These are phyloP conservation scores for Pseudonaja textilis DNA, from an alignment of 2,113 vertebrate genomes.

Conservation along the genomic window DNA sequence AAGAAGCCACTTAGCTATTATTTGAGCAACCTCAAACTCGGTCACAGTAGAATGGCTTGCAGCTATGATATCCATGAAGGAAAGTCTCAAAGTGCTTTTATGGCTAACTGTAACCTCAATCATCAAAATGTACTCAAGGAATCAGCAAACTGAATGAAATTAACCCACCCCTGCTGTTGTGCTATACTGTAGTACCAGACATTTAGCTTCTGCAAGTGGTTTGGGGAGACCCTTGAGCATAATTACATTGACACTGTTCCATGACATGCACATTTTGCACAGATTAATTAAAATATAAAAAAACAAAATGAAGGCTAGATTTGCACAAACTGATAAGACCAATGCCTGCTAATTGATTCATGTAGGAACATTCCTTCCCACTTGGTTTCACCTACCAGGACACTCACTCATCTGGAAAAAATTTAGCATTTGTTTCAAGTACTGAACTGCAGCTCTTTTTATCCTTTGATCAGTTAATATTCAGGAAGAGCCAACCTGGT, in stretches of 20 bases:
- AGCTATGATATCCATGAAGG: neutral
- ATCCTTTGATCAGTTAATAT: neutral
- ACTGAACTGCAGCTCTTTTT: neutral
- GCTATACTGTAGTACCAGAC: neutral
- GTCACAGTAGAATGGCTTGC: neutral
- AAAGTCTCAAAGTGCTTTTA: neutral
- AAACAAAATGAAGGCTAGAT: neutral
- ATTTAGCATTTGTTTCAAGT: neutral
- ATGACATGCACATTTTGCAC: neutral
- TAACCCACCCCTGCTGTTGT: neutral
- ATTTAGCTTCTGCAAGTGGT: neutral
- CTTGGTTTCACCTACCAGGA: neutral
- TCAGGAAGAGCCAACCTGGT: neutral
- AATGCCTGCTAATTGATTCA: neutral
- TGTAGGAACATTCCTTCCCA: neutral
- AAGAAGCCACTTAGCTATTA: neutral
- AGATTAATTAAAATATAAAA: neutral
- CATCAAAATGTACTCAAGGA: neutral
- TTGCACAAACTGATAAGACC: neutral
- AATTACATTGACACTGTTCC: neutral
- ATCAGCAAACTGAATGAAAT: neutral
- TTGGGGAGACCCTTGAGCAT: neutral
- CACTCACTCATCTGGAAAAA: neutral
- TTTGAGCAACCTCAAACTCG: neutral
- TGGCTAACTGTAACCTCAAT: neutral